Base-by-base conservation (phyloP, 2,888 invertebrate species). In the Drosophila paramelanica region DNA sequence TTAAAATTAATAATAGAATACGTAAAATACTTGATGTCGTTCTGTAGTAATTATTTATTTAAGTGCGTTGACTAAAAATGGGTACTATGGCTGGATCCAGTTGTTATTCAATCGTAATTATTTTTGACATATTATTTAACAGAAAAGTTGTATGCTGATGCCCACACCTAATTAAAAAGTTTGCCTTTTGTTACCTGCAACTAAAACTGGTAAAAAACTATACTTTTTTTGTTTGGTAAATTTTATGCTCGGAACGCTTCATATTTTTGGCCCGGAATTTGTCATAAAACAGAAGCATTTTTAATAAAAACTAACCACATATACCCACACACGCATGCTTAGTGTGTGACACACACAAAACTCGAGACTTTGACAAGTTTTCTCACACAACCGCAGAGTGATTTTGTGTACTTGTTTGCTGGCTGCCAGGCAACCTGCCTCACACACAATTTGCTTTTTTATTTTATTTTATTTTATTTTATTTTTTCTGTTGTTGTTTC, bases 261-360 rank as follows among this genome's bases (percentile, higher is more conserved):
- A 46, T 41, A 67, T 52, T 31, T 60, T 61, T 17, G 4, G 3
- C 14, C 42, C 45, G 67, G 53, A 74, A 89, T 87, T 74, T 87
- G 68, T 74, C 70, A 87, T 83, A 84, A 82, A 78, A 50, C 62
- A 46, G 52, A 77, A 68, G 53, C 38, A 75, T 70, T 89, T 81
- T 87, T 87, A 89, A 80, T 89, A 83, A 86, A 86, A 73, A 69
- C 69, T 77, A 71, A 52, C 45, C 49, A 51, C 50, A 75, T 27
- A 56, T 14, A 52, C 46, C 8, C 31, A 27, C 41, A 33, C 33
- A 56, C 20, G 27, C 53, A 57, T 33, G 46, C 5, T 11, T 3
- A 33, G 33, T 11, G 33, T 33, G 33, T 10, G n/a, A 23, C 4
- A 31, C 39, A 31, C 41, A 45, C 49, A 64, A 20, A 68, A 31